phyloP scores from a whole-genome alignment of 2,888 invertebrate species.

The Drosophila parthenogenetica region DNA sequence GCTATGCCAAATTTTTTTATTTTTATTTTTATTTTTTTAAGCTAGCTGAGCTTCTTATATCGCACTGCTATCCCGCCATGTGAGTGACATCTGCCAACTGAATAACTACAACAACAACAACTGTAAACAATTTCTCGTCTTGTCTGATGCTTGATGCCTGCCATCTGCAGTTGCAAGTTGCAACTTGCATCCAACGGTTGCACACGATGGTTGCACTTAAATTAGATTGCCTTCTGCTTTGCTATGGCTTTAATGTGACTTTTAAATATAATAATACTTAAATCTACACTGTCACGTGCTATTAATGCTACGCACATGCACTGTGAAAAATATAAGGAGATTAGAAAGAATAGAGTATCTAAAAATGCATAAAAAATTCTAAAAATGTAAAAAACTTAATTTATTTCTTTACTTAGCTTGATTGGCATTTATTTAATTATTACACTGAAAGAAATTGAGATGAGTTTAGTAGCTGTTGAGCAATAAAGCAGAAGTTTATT shows the following conservation, averaged over 20 bases:
- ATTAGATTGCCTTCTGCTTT: slow-evolving; percentile 61
- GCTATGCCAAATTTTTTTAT: not conserved
- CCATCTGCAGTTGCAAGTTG: slow-evolving; percentile 52
- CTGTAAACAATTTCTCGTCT: slow-evolving; percentile 40
- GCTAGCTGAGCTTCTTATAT: slow-evolving; percentile 46
- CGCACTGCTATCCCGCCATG: slow-evolving; percentile 27
- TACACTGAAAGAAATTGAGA: too few relatives aligned
- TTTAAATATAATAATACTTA: slow-evolving; percentile 7
- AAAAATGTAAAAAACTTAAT: too few relatives aligned
- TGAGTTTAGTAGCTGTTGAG: too few relatives aligned
- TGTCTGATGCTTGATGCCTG: slow-evolving; percentile 36
- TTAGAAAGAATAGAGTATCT: too few relatives aligned
- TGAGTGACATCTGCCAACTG: slow-evolving; percentile 36
- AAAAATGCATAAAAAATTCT: too few relatives aligned
- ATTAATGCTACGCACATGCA: too few relatives aligned
- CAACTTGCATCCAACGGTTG: slow-evolving; percentile 19
- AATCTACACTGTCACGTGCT: not conserved
- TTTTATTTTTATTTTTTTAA: too few relatives aligned
- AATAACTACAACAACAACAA: slow-evolving; percentile 12
- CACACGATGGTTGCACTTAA: slow-evolving; percentile 41
- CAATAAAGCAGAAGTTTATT: too few relatives aligned
- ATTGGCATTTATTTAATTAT: too few relatives aligned
- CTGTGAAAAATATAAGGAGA: not conserved
- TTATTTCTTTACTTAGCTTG: too few relatives aligned
- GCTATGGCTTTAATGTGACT: slow-evolving; percentile 25